Evolutionary conservation across 2,113 vertebrate species (phyloP), one percentile per base, ranked within the genome.

Genomic region (Prunella fulvescens): DNA sequence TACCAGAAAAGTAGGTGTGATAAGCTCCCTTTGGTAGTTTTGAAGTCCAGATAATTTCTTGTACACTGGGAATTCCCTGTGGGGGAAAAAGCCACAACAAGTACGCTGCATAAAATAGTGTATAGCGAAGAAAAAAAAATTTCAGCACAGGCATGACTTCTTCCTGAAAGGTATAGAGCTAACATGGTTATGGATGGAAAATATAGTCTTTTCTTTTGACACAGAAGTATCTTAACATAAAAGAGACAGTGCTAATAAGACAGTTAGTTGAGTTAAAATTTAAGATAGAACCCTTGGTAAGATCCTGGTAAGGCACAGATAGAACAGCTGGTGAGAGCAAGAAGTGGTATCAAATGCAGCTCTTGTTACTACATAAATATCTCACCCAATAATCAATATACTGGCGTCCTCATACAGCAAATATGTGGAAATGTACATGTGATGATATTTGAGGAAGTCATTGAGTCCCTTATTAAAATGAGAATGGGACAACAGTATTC

Each of bases 401-500:
- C 60, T 18, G 1, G 12, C 1, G 3, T 48, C 8, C 22, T 64
- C 56, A n/a, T 19, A 25, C 7, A 81, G 37, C 18, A 88, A 51
- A 45, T 66, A 45, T 2, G 5, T 73, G 53, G 28, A 84, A 61
- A 83, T 19, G 3, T 35, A 19, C 24, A 44, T 29, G n/a, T 7
- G 33, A 33, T 39, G 22, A 13, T 73, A 53, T 44, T 56, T 3
- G 1, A 77, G 31, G 25, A 86, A 61, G 40, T 56, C 3, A 47
- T 31, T 40, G 62, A 81, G 8, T 14, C 53, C 11, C 5, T 86
- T 56, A 53, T 66, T 61, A 73, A 77, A 89, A 48, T 31, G 12
- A 66, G 58, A 72, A 56, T 12, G 13, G 4, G 18, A 39, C 13
- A 50, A 42, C 0, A 1, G 5, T 1, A 2, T 33, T 66, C 29